A percentile compares a stretch with the other conserved stretches of the same genome.
Evolutionary conservation across 2,113 vertebrate species (phyloP).

Genomic region (Pao palembangensis): DNA sequence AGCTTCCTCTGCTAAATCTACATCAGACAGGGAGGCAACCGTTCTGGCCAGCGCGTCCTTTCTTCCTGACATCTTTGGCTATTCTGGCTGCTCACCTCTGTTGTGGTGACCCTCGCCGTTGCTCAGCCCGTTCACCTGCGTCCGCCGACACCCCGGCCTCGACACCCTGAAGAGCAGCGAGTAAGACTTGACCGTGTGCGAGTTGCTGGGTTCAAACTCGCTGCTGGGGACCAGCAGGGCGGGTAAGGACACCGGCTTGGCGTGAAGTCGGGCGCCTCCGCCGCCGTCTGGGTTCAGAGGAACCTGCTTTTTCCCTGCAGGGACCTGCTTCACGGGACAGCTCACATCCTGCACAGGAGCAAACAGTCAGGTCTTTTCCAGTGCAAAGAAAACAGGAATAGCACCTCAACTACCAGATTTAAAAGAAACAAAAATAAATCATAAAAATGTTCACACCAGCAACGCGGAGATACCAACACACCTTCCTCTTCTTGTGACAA

Average conservation of each 20-base stretch:
- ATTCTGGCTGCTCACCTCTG: slow-evolving; percentile 76
- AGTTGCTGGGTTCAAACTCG: slow-evolving; percentile 97
- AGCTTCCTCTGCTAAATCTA: slow-evolving; percentile 86
- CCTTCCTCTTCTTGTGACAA: slow-evolving; percentile 99
- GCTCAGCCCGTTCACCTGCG: slow-evolving; percentile 82
- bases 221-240: slow-evolving; percentile 92
- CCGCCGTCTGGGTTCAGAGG: slow-evolving; percentile 90
- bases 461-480: slow-evolving; percentile 50
- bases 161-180: slow-evolving; percentile 93
- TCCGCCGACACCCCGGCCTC: slow-evolving; percentile 19
- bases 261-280: slow-evolving; percentile 70
- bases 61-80: no score
- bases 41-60: no score
- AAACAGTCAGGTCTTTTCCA: accelerated
- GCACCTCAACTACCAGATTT: no score
- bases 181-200: slow-evolving; percentile 98
- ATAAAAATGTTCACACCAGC: not conserved
- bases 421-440: not conserved
- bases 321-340: slow-evolving; percentile 96
- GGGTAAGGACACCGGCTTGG: slow-evolving; percentile 85
- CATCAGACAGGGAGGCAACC: slow-evolving; percentile 15
- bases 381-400: no score
- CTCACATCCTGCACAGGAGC: slow-evolving; percentile 86
- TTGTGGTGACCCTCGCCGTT: slow-evolving; percentile 90
- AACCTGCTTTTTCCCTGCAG: slow-evolving; percentile 98